Evolutionary conservation across 1,140 invertebrate genomes (phyloP).

Genomic region (Magallana ariakensis): DNA sequence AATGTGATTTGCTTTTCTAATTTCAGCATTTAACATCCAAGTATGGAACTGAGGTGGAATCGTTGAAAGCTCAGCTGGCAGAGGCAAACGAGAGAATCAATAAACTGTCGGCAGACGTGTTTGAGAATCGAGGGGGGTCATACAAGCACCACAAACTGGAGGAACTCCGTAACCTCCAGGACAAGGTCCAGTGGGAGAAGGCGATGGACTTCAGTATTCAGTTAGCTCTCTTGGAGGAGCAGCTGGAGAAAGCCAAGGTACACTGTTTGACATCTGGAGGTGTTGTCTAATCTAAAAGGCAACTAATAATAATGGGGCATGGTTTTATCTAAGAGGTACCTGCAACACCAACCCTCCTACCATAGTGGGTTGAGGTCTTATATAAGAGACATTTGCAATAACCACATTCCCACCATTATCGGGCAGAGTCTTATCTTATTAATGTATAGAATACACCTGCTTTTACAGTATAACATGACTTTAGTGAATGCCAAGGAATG

Average conservation of each 20-base stretch:
- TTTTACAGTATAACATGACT: no score
- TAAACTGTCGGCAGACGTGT: constrained; percentile 72
- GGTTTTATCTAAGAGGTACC: no score
- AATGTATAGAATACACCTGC: no score
- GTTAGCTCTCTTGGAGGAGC: constrained; percentile 61
- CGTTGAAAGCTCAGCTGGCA: constrained; percentile 71
- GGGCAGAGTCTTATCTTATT: no score
- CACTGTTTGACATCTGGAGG: no score
- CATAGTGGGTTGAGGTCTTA: no score
- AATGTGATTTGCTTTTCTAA: constrained; percentile 16
- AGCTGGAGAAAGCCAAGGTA: constrained; percentile 71
- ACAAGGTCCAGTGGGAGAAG: constrained; percentile 48
- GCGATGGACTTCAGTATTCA: constrained; percentile 65
- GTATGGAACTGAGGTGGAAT: constrained; percentile 72
- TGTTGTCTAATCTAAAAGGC: no score
- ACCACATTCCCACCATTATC: no score
- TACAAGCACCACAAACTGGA: constrained; percentile 68
- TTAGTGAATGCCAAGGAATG: no score
- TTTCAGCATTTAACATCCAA: constrained; percentile 69
- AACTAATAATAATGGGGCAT: no score
- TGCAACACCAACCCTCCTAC: no score
- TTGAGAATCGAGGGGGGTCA: constrained; percentile 67
- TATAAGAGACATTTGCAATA: no score
- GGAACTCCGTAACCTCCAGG: constrained; percentile 74
- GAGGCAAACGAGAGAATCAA: constrained; percentile 74